Evolutionary conservation across 2,113 vertebrate genomes (phyloP).

Genomic region (Fulica atra): DNA sequence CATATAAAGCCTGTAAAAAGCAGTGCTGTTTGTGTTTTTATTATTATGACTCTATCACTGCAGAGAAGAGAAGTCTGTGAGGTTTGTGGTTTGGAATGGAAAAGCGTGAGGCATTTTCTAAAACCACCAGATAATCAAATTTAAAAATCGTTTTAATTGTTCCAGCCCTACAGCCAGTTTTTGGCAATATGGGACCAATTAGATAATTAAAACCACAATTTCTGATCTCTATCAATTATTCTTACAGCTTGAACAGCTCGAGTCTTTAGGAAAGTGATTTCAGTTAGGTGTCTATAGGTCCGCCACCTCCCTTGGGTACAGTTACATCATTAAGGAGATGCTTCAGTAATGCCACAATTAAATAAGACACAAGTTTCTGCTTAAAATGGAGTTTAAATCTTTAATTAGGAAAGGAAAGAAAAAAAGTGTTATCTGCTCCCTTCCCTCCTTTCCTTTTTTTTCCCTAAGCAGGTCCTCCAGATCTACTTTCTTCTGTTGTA

Average conservation of each 20-base stretch:
- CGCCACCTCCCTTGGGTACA: neutral
- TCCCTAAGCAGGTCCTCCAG: neutral
- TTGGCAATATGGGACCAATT: constrained; percentile 27
- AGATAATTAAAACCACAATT: constrained; percentile 33
- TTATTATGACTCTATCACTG: neutral
- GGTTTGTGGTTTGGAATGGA: constrained; percentile 29
- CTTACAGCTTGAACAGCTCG: neutral
- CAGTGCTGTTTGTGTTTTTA: neutral
- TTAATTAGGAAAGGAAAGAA: neutral
- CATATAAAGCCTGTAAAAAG: neutral
- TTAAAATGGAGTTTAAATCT: neutral
- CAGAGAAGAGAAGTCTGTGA: neutral
- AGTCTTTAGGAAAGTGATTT: constrained; percentile 36
- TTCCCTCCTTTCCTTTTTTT: neutral
- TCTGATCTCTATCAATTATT: constrained; percentile 42
- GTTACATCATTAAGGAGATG: neutral
- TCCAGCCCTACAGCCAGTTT: constrained; percentile 21
- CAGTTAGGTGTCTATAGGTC: neutral
- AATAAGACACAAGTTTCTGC: neutral
- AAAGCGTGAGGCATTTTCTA: neutral
- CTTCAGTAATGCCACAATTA: neutral
- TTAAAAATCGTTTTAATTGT: constrained; percentile 25
- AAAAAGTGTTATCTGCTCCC: neutral
- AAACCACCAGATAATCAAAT: constrained; percentile 50
- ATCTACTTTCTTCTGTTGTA: no score